Conservation (phyloP, 2,113 vertebrate genomes). For the Alaudala cheleensis region DNA sequence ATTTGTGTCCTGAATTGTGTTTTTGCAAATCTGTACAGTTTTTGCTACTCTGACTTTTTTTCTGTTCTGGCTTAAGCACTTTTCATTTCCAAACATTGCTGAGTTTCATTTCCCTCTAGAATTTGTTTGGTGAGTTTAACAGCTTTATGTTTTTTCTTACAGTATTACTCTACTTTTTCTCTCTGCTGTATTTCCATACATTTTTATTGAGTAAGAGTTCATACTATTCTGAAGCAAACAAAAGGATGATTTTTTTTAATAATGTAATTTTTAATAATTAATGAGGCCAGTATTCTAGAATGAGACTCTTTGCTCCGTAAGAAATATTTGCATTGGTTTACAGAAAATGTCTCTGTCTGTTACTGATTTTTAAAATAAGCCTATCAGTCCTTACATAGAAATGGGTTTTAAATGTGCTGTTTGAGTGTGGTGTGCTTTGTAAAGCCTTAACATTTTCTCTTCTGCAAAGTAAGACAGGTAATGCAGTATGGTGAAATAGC, state of each 20-base stretch:
- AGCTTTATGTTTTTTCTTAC: not conserved
- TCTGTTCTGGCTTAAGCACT: not conserved
- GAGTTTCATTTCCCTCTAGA: constrained; percentile 30
- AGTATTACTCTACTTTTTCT: not conserved
- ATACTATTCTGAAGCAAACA: not conserved
- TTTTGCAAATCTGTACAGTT: not conserved
- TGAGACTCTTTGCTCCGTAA: not conserved
- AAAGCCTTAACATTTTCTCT: not conserved
- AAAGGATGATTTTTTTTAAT: not conserved
- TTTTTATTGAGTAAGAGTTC: not conserved
- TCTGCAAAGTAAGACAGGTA: not conserved
- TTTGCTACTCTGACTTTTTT: not conserved
- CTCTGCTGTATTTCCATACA: not conserved
- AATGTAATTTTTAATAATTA: not conserved
- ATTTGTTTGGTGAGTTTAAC: not conserved
- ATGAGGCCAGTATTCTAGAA: not conserved
- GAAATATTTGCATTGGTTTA: not conserved
- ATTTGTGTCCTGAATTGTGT: not conserved
- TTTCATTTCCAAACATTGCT: not conserved
- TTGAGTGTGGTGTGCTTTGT: not conserved
- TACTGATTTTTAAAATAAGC: not conserved
- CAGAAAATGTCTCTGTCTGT: not conserved
- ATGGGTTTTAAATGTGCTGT: not conserved
- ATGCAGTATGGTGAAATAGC: not conserved
- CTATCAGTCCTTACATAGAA: not conserved